Evolutionary conservation across 2,113 vertebrate species (phyloP).

Genomic region (Brachyhypopomus occidentalis): DNA sequence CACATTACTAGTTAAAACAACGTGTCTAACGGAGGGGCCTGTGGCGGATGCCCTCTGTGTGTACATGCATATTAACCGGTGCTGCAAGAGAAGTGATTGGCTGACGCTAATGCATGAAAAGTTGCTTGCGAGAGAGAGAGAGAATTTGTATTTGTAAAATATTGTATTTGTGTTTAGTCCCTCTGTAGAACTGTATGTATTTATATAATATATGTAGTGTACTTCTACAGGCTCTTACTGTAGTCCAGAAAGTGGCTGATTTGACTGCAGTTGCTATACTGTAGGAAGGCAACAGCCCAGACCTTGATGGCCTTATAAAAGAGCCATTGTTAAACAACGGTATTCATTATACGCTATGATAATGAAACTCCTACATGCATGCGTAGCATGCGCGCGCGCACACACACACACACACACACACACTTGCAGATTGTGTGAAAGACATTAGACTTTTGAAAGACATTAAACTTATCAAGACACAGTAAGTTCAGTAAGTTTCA

Average conservation of each 20-base stretch:
- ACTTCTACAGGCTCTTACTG: background rate
- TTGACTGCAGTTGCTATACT: constrained; percentile 26
- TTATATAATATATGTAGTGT: background rate
- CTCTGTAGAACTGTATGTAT: background rate
- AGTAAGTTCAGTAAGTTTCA: background rate
- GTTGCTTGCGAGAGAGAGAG: background rate
- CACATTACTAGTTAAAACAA: constrained; percentile 65
- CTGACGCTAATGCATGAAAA: background rate
- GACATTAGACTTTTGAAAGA: background rate
- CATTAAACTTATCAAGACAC: background rate
- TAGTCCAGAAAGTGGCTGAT: background rate
- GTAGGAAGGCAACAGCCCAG: constrained; percentile 29
- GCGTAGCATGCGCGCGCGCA: constrained; percentile 8
- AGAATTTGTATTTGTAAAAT: background rate
- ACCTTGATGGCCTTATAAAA: constrained; percentile 28
- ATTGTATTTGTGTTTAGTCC: background rate
- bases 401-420: no score
- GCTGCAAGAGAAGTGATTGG: background rate
- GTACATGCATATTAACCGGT: background rate
- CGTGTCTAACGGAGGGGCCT: constrained; percentile 37
- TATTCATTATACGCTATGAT: constrained; percentile 25
- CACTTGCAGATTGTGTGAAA: constrained; percentile 1
- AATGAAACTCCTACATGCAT: constrained; percentile 29
- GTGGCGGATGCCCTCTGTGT: constrained; percentile 10
- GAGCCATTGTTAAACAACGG: constrained; percentile 42